Base-by-base conservation (phyloP, 2,113 vertebrate genomes). In the Ageneiosus marmoratus region DNA sequence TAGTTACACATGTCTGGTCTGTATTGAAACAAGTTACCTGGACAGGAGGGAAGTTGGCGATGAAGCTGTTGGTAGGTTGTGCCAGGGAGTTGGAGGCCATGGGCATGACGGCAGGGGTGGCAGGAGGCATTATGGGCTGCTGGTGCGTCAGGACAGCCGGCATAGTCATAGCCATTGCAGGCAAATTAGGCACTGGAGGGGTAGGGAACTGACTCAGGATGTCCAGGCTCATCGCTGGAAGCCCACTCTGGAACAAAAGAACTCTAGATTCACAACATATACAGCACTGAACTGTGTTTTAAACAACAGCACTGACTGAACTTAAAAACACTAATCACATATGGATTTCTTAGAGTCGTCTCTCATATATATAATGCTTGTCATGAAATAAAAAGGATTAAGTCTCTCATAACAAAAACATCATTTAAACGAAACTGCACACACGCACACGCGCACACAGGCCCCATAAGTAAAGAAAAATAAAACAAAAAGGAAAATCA, bases 131-230 rank as follows among this genome's bases (percentile, higher is more conserved):
- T 88, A 89, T 91, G 9, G 96, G 92, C 41, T 96, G 92, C 91
- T 93, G 93, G 87, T 93, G 95, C 88, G 94, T 95, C 89, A 96
- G 92, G 1, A 94, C 80, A 0, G 92, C 56, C 0, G 97, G 91
- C 89, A 98, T 92, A 3, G 95, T 89, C 93, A 97, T 89, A 0
- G 95, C 90, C 89, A 97, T 91, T 3, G 95, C 95, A 1, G 93
- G 96, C 84, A 99, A 88, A 46, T 94, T 97, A 87, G 98, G 98
- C 53, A 99, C 89, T 0, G 97, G 98, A n/a, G 98, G 96, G 4
- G 96, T 93, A 7, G 97, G 94, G 82, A 98, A 98, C 92, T 98
- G 97, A 92, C 91, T 95, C 82, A 99, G 91, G 85, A 96, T 94
- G 11, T 99, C 98, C 5, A 97, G 93, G 88, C 95, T 97, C 92